Conservation (phyloP, 2,888 invertebrate species). For the Pedicia rivosa region DNA sequence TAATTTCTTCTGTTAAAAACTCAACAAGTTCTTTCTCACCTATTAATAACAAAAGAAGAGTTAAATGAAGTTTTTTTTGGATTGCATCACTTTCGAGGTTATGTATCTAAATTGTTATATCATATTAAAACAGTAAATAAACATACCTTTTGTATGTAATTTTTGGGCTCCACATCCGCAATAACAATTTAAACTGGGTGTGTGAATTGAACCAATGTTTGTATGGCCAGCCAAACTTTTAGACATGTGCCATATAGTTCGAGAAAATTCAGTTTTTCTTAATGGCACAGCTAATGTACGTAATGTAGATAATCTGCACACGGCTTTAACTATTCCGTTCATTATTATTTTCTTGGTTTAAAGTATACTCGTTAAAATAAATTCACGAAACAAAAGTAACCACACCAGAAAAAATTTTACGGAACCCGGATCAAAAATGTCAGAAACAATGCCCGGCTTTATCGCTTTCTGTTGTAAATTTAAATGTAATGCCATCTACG, state of each 20-base stretch:
- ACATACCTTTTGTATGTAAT: conserved; percentile 54
- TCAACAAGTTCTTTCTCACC: conserved; percentile 78
- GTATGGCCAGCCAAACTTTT: conserved; percentile 23
- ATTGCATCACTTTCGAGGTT: conserved; percentile 17
- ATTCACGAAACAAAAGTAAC: too few species aligned
- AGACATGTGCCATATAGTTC: conserved; percentile 60
- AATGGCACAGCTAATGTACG: conserved; percentile 14
- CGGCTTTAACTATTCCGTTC: conserved; percentile 50
- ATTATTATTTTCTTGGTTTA: conserved; percentile 31
- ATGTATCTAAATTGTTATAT: conserved; percentile 3
- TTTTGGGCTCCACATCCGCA: conserved; percentile 49
- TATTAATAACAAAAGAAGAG: conserved; percentile 21
- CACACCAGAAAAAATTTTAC: too few species aligned
- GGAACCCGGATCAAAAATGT: too few species aligned
- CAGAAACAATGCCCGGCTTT: too few species aligned
- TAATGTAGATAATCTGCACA: conserved; percentile 32
- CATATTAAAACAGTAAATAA: not conserved
- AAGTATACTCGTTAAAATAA: too few species aligned
- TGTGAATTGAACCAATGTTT: conserved; percentile 30
- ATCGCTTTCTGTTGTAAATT: too few species aligned
- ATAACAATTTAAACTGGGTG: conserved; percentile 44
- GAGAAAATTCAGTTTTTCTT: conserved; percentile 37
- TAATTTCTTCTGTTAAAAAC: conserved; percentile 86
- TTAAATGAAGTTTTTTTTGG: conserved; percentile 17
- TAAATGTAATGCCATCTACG: too few species aligned